Evolutionary conservation across 2,797 vertebrate genomes (phyloP).

Genomic region (Falco cherrug): DNA sequence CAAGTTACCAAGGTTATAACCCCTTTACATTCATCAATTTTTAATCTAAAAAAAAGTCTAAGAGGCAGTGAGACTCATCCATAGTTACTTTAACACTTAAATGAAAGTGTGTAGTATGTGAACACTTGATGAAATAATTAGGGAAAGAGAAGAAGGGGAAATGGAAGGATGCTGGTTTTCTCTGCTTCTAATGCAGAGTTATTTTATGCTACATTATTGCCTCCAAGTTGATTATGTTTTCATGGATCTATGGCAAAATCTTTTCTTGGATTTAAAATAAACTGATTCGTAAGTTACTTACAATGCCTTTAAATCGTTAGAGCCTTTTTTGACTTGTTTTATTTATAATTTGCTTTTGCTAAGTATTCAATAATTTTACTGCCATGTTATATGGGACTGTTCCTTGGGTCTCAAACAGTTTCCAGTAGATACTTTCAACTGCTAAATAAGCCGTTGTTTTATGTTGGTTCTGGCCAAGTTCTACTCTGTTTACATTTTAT

Average conservation of each 20-base stretch:
- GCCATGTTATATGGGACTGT: background rate
- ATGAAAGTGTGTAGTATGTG: slow-evolving; percentile 41
- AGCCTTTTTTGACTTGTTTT: background rate
- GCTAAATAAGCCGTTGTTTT: background rate
- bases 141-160: slow-evolving; percentile 10
- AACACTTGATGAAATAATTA: slow-evolving; percentile 46
- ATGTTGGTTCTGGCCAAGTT: background rate
- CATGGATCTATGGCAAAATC: background rate
- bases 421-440: background rate
- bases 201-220: slow-evolving; percentile 27
- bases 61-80: slow-evolving; percentile 65
- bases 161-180: background rate
- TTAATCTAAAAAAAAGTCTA: slow-evolving; percentile 78
- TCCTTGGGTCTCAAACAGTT: background rate
- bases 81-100: slow-evolving; percentile 68
- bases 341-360: background rate
- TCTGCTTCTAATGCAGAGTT: slow-evolving; percentile 28
- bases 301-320: background rate
- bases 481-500: background rate
- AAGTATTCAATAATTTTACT: background rate
- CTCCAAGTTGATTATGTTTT: slow-evolving; percentile 35
- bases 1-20: slow-evolving; percentile 79
- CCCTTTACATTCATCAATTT: slow-evolving; percentile 81
- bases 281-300: background rate
- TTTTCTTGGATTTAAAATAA: background rate